Evolutionary conservation across 2,797 vertebrate species (phyloP).

Genomic region (Rhinatrema bivittatum): DNA sequence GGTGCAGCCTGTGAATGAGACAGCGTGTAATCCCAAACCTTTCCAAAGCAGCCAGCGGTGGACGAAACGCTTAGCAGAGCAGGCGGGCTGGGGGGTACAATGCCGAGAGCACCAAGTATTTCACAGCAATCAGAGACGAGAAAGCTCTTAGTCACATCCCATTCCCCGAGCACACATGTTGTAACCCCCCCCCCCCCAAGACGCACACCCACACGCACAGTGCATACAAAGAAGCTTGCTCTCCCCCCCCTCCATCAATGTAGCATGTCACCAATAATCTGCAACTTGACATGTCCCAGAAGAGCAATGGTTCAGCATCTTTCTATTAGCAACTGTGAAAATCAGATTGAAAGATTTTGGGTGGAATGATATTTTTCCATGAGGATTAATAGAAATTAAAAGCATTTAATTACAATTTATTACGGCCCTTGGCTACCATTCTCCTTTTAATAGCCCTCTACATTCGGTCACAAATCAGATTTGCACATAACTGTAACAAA

Average conservation of each 20-base stretch:
- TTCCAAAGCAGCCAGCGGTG: neutral
- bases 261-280: neutral
- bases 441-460: slow-evolving; percentile 26
- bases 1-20: neutral
- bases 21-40: too few species aligned
- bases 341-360: slow-evolving; percentile 27
- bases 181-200: too few species aligned
- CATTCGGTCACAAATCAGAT: slow-evolving; percentile 39
- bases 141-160: neutral
- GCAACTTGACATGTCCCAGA: neutral
- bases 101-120: neutral
- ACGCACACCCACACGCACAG: too few species aligned
- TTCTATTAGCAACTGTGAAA: slow-evolving; percentile 41
- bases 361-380: slow-evolving; percentile 49
- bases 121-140: neutral
- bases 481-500: slow-evolving; percentile 36
- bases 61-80: too few species aligned
- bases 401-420: slow-evolving; percentile 54
- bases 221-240: neutral
- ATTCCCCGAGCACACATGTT: rapidly evolving
- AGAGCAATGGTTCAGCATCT: slow-evolving; percentile 21
- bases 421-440: slow-evolving; percentile 36
- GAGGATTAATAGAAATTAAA: slow-evolving; percentile 60
- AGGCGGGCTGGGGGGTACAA: too few species aligned
- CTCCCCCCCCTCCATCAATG: neutral